Conservation (phyloP, 2,888 invertebrate genomes). For the Acanthococcus lagerstroemiae region DNA sequence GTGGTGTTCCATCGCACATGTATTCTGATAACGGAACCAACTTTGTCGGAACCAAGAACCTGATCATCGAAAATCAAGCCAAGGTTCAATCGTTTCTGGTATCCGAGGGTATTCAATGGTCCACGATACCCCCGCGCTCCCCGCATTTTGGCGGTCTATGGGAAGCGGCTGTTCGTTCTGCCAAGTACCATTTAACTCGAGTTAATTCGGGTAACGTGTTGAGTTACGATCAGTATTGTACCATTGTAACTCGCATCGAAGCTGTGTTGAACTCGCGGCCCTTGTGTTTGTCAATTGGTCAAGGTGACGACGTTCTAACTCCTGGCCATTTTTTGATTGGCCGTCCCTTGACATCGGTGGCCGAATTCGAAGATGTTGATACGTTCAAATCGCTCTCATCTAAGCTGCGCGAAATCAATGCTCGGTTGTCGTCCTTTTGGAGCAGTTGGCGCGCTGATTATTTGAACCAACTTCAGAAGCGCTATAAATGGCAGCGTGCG, state of each 20-base stretch:
- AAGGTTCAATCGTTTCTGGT: neutral
- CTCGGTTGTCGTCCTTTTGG: neutral
- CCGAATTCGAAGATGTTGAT: neutral
- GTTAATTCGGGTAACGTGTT: neutral
- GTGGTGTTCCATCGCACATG: neutral
- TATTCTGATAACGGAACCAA: slow-evolving; percentile 9
- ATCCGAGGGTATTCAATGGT: neutral
- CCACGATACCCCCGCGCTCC: neutral
- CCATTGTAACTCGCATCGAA: neutral
- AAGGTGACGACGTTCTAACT: neutral
- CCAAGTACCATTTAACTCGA: neutral
- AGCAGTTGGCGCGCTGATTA: neutral
- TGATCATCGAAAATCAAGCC: neutral
- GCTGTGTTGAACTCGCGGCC: neutral
- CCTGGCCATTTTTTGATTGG: slow-evolving; percentile 1
- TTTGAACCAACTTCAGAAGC: neutral
- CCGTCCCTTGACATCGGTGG: neutral
- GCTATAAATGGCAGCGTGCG: neutral
- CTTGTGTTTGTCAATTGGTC: neutral
- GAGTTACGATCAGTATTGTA: neutral
- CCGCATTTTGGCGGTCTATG: neutral
- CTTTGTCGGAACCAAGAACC: neutral
- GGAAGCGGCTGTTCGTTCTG: neutral
- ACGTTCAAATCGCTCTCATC: neutral
- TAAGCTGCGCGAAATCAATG: neutral